Evolutionary conservation across 2,797 vertebrate species (phyloP).

Genomic region (Columba guinea): DNA sequence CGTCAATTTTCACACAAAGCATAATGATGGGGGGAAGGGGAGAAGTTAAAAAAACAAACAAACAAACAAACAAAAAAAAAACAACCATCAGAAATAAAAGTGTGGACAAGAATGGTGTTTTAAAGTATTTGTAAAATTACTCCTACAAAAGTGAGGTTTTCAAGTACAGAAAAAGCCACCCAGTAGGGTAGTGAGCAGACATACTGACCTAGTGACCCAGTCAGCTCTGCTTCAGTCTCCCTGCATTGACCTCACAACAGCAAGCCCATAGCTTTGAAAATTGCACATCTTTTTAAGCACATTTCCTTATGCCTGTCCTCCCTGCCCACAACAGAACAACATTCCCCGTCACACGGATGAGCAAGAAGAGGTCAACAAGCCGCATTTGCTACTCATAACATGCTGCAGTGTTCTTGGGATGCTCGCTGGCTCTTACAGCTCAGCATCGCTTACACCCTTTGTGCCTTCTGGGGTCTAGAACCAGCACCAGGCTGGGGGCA

Average conservation of each 20-base stretch:
- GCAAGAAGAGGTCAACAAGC: neutral
- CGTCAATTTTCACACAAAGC: neutral
- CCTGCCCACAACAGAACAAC: neutral
- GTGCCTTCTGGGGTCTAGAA: neutral
- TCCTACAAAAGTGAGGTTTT: neutral
- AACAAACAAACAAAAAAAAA: neutral
- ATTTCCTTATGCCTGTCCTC: neutral
- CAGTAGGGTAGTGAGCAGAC: neutral
- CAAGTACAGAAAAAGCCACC: neutral
- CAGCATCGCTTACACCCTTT: neutral
- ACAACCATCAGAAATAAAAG: neutral
- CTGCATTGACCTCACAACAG: neutral
- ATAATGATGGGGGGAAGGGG: neutral
- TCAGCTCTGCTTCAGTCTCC: neutral
- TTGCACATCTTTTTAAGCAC: neutral
- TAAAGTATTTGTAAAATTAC: neutral
- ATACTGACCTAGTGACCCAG: neutral
- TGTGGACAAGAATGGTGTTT: neutral
- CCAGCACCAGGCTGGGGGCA: neutral
- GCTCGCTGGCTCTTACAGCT: neutral
- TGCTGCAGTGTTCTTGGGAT: neutral
- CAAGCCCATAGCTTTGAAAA: neutral
- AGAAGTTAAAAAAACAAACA: too few relatives aligned
- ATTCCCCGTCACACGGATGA: neutral
- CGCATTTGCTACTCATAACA: fast-evolving